Conservation (phyloP, 1,140 invertebrate species). For the Nomia melanderi region DNA sequence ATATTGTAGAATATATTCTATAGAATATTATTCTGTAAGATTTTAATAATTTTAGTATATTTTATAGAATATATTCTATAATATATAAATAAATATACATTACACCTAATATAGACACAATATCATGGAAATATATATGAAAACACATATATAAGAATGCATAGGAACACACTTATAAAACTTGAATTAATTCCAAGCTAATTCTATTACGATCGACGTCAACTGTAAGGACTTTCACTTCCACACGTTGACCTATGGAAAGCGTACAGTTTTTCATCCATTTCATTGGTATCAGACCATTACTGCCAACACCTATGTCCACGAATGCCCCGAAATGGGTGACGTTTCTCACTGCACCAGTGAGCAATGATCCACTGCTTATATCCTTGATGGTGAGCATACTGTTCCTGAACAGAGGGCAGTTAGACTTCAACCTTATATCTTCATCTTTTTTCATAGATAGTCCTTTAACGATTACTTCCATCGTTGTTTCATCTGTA, state of each 20-base stretch:
- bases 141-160: not conserved
- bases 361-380: constrained; percentile 80
- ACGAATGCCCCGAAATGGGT: constrained; percentile 95
- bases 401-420: constrained; percentile 86
- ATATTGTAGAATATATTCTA: too few species aligned
- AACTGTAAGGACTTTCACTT: constrained; percentile 83
- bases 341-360: constrained; percentile 89
- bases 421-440: constrained; percentile 83
- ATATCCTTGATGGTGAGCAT: constrained; percentile 84
- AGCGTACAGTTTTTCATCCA: constrained; percentile 83
- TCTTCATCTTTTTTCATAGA: constrained; percentile 85
- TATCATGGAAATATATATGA: not conserved
- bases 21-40: too few species aligned
- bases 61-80: too few species aligned
- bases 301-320: constrained; percentile 90
- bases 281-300: constrained; percentile 88
- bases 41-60: too few species aligned
- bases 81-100: constrained; percentile 12
- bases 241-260: constrained; percentile 87
- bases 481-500: constrained; percentile 82
- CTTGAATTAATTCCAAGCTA: constrained; percentile 74
- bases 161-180: constrained; percentile 30
- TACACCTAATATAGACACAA: not conserved
- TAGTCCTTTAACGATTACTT: constrained; percentile 85
- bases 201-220: constrained; percentile 81